Evolutionary conservation across 1,140 invertebrate genomes (phyloP), one percentile per base, ranked within the genome.

Genomic region (Colletes latitarsis): DNA sequence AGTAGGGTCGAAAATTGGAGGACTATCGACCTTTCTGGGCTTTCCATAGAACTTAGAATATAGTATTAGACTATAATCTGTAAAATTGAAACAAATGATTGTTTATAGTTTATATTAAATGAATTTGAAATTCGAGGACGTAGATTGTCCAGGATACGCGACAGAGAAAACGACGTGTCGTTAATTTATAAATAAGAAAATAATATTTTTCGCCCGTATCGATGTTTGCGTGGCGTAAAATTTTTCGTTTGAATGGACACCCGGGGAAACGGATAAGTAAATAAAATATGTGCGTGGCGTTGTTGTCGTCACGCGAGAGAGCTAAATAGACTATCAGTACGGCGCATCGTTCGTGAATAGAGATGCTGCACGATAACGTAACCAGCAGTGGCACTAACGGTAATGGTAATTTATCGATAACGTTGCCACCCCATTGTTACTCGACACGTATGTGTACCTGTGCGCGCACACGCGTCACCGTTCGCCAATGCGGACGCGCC

Each of bases 381-480:
- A 80, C 78, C 78, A 68, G 46, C 63, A 80, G 78, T 80, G 72
- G 72, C 71, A 80, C 62, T 80, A 80, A 80, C 78, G 78, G 78
- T 75, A 75, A 80, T 75, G 78, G 71, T 80, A 80, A 80, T 80
- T 80, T 80, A 74, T 75, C 71, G 71, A 75, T 75, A 80, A 75
- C 52, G 78, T 75, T 80, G 72, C 71, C 63, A 75, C 71, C 78
- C 78, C 72, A 80, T 80, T 80, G 78, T 80, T 80, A 75, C 66
- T 52, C 63, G 62, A 67, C 71, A 41, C 63, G 63, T 68, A 67
- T 21, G 6, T 17, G 41, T 17, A 19, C 14, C 63, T 46, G 21
- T 57, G 14, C 17, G 43, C 15, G 15, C n/a, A n/a, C 49, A 49
- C 14, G 62, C n/a, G 12, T 19, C 14, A 52, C 1, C 10, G 12